Percentiles rank a stretch among this genome's conserved stretches.
These are phyloP conservation scores for Leptopilina clavipes DNA, from an alignment of 1,140 invertebrate species.

Conservation along the genomic window DNA sequence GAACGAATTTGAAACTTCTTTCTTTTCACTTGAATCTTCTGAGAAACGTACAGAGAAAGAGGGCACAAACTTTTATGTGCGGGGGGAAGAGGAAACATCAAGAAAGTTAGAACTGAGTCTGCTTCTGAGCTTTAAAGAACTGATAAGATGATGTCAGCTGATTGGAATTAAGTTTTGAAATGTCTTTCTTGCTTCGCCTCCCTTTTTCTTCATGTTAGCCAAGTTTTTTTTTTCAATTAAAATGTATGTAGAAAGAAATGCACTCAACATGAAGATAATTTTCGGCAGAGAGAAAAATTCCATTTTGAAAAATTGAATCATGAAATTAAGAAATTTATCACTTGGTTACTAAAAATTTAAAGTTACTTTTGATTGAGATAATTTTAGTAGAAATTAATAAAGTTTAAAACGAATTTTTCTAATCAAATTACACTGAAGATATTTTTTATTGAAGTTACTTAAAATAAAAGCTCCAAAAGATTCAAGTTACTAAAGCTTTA, in stretches of 20 bases:
- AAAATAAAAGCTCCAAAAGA: too few relatives aligned
- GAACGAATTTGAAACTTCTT: conserved; percentile 35
- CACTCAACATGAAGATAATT: background rate
- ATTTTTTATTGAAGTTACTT: too few relatives aligned
- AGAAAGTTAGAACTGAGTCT: conserved; percentile 25
- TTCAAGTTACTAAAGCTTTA: too few relatives aligned
- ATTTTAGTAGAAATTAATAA: too few relatives aligned
- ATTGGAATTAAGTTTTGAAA: conserved; percentile 20
- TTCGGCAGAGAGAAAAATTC: background rate
- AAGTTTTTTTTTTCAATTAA: conserved; percentile 16
- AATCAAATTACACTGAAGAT: too few relatives aligned
- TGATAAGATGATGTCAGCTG: conserved; percentile 33
- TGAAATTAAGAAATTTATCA: too few relatives aligned
- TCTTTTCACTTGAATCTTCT: conserved; percentile 23
- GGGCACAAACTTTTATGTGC: background rate
- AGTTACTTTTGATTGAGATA: too few relatives aligned
- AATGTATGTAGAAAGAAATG: background rate
- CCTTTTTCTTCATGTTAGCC: background rate
- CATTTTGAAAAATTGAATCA: too few relatives aligned
- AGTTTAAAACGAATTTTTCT: too few relatives aligned
- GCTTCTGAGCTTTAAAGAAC: conserved; percentile 30
- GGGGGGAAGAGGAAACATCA: background rate
- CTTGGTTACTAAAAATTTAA: too few relatives aligned
- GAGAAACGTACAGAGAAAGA: conserved; percentile 12
- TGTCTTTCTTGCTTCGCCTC: background rate